Conservation (phyloP, 2,113 vertebrate species). For the Taurulus bubalis region DNA sequence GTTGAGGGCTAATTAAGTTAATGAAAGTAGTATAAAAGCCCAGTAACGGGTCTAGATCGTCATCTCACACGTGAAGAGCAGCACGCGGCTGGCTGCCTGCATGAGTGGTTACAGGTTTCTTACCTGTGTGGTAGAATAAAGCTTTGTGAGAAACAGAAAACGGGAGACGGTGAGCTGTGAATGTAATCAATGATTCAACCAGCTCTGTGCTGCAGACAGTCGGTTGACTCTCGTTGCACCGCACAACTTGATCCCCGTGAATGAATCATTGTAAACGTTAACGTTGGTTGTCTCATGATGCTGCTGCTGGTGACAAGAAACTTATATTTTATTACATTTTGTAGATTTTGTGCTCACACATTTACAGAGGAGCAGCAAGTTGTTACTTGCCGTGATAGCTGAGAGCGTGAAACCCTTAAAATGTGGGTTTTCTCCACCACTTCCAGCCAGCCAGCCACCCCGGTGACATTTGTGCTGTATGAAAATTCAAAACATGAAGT, state of each 20-base stretch:
- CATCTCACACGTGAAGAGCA: not conserved
- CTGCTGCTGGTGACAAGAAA: not conserved
- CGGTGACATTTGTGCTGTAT: constrained; percentile 28
- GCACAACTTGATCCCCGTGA: not conserved
- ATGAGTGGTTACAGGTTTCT: not conserved
- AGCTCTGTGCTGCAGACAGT: not conserved
- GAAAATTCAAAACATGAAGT: constrained; percentile 9
- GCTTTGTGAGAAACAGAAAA: not conserved
- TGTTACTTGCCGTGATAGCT: not conserved
- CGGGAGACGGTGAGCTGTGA: not conserved
- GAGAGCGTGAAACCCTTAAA: constrained; percentile 35
- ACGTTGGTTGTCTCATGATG: not conserved
- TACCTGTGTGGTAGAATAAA: not conserved
- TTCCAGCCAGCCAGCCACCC: not conserved
- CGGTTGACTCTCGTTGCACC: not conserved
- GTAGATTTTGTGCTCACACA: not conserved
- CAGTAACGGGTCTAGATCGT: not conserved
- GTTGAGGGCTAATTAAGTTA: not conserved
- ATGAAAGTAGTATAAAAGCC: not conserved
- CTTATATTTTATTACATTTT: not conserved
- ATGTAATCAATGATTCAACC: constrained; percentile 5
- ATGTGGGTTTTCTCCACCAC: not conserved
- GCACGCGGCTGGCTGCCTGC: not conserved
- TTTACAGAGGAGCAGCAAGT: not conserved
- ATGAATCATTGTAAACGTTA: not conserved